Conservation (phyloP, 2,797 vertebrate genomes). For the Hemitrygon akajei region DNA sequence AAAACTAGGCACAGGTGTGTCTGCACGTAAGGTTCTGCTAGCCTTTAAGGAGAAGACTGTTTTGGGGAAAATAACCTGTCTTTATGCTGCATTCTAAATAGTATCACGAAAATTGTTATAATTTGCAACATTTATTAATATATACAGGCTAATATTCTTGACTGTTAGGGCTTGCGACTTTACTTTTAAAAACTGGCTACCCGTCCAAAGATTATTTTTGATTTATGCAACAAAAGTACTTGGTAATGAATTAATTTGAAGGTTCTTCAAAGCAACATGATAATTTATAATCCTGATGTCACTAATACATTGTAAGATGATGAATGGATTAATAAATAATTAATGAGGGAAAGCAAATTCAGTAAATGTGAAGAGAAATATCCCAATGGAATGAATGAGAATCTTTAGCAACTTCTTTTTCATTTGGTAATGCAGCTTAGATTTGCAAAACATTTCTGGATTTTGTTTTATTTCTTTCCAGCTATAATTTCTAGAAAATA, state of each 20-base stretch:
- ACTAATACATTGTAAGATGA: constrained; percentile 73
- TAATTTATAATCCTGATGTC: constrained; percentile 77
- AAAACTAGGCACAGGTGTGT: too few relatives aligned
- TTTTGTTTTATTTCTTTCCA: constrained; percentile 55
- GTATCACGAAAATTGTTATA: constrained; percentile 55
- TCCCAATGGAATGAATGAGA: constrained; percentile 78
- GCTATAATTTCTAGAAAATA: constrained; percentile 41
- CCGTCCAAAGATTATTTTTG: constrained; percentile 64
- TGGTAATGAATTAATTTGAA: constrained; percentile 85
- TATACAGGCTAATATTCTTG: constrained; percentile 56
- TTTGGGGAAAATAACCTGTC: constrained; percentile 41
- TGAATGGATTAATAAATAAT: constrained; percentile 83
- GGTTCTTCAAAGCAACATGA: constrained; percentile 75
- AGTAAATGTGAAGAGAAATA: constrained; percentile 78
- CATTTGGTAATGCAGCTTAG: constrained; percentile 63
- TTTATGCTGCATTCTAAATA: constrained; percentile 48
- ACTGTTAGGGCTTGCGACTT: constrained; percentile 58
- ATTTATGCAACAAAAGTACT: constrained; percentile 63
- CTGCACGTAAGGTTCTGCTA: not conserved
- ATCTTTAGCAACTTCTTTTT: constrained; percentile 79
- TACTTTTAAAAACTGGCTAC: constrained; percentile 55
- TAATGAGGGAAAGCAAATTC: constrained; percentile 83
- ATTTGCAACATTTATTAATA: constrained; percentile 61
- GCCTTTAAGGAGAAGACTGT: constrained; percentile 41
- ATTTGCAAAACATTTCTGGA: constrained; percentile 67